Evolutionary conservation across 2,888 invertebrate species (phyloP).

Genomic region (Agrochola lota): DNA sequence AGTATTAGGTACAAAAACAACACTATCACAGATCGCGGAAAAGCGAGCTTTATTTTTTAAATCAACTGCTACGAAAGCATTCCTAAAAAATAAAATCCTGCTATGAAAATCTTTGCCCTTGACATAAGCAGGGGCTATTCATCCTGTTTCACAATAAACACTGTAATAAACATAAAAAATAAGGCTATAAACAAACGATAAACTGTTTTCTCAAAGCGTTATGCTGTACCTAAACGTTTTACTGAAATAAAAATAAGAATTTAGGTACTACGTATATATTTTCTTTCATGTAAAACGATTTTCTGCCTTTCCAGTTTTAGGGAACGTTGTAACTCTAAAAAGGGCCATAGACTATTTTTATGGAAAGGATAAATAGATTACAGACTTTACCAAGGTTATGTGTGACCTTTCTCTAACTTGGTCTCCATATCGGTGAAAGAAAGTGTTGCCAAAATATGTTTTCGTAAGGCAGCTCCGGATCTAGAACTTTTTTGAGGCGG

Average conservation of each 20-base stretch:
- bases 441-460: neutral
- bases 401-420: neutral
- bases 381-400: neutral
- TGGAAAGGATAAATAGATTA: neutral
- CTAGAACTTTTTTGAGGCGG: too few species aligned
- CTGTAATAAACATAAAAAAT: slow-evolving; percentile 67
- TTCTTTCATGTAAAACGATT: slow-evolving; percentile 27
- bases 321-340: neutral
- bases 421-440: neutral
- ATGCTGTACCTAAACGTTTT: slow-evolving; percentile 30
- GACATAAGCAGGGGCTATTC: slow-evolving; percentile 35
- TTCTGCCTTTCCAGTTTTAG: slow-evolving; percentile 9
- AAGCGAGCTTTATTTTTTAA: neutral
- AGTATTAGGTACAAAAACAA: neutral
- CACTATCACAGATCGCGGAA: neutral
- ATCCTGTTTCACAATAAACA: slow-evolving; percentile 61
- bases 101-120: slow-evolving; percentile 33
- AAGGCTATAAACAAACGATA: slow-evolving; percentile 62
- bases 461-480: too few species aligned
- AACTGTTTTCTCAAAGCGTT: slow-evolving; percentile 54
- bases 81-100: neutral
- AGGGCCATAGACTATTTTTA: neutral
- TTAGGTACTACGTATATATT: slow-evolving; percentile 24
- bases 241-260: slow-evolving; percentile 42
- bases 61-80: slow-evolving; percentile 5